phyloP scores from a whole-genome alignment of 2,797 vertebrate species.

The Pyrocephalus nanus region DNA sequence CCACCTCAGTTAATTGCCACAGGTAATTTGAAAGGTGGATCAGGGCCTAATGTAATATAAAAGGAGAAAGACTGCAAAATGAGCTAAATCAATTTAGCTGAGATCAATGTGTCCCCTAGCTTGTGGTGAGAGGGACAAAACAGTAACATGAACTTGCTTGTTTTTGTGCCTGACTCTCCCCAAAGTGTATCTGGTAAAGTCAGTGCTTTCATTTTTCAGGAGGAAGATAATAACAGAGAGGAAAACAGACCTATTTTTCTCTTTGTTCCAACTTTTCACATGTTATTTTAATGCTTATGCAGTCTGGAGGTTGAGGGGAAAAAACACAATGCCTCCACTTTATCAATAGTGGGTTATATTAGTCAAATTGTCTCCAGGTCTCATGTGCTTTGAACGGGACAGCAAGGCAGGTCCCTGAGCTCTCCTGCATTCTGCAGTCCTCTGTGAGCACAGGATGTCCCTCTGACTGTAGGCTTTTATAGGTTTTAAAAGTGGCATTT shows the following conservation, averaged over 20 bases:
- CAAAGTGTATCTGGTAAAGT: constrained; percentile 28
- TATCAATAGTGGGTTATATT: neutral
- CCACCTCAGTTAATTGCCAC: constrained; percentile 40
- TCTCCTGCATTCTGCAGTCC: neutral
- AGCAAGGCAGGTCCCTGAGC: neutral
- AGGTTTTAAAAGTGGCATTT: neutral
- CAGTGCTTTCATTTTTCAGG: constrained; percentile 18
- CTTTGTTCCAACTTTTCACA: neutral
- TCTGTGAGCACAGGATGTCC: neutral
- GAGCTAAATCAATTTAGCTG: neutral
- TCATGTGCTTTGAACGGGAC: neutral
- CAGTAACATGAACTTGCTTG: constrained; percentile 7
- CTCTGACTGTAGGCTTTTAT: neutral
- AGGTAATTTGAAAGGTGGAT: constrained; percentile 34
- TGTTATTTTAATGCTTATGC: constrained; percentile 26
- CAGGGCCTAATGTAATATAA: neutral
- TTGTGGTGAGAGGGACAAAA: constrained; percentile 31
- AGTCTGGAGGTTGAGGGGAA: neutral
- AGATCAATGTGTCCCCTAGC: constrained; percentile 9
- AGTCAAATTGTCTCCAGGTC: neutral
- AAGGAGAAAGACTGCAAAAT: neutral
- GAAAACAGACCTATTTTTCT: neutral
- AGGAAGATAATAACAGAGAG: constrained; percentile 7
- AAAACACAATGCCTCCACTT: neutral
- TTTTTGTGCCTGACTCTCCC: constrained; percentile 40